A percentile compares a stretch with the other conserved stretches of the same genome.
phyloP scores from a whole-genome alignment of 2,888 invertebrate genomes.

The Tenodera sinensis region DNA sequence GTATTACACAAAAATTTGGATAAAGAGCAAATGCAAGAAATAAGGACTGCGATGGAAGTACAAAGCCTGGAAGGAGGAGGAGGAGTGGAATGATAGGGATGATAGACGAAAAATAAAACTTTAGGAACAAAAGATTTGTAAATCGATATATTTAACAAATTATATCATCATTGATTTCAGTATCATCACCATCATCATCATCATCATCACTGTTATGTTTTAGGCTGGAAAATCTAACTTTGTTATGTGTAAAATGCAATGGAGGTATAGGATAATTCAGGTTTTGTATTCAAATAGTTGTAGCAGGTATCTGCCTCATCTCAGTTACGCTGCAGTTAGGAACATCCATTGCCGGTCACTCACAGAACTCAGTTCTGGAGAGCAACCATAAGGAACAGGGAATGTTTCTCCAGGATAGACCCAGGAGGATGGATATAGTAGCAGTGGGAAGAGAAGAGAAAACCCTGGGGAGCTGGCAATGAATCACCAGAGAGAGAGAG shows the following conservation, averaged over 20 bases:
- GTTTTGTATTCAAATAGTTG: not conserved
- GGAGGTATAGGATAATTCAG: not conserved
- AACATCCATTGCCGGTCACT: not conserved
- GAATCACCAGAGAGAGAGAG: not conserved
- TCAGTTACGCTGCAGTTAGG: not conserved
- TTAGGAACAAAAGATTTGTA: too few relatives aligned
- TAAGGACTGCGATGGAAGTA: too few relatives aligned
- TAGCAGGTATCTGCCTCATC: too few relatives aligned
- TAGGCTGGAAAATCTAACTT: not conserved
- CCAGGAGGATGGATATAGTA: not conserved
- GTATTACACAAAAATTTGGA: too few relatives aligned
- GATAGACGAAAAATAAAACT: too few relatives aligned
- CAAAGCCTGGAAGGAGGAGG: too few relatives aligned
- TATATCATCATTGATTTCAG: too few relatives aligned
- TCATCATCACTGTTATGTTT: too few relatives aligned
- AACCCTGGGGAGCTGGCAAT: constrained; percentile 6
- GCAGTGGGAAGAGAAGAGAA: not conserved
- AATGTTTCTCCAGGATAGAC: not conserved
- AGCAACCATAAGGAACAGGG: not conserved
- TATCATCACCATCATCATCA: too few relatives aligned
- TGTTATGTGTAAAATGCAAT: not conserved
- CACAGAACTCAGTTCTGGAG: not conserved
- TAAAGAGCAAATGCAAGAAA: too few relatives aligned
- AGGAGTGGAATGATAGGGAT: too few relatives aligned
- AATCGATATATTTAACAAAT: too few relatives aligned